Conservation (phyloP, 2,888 invertebrate species). For the Erebia aethiops region DNA sequence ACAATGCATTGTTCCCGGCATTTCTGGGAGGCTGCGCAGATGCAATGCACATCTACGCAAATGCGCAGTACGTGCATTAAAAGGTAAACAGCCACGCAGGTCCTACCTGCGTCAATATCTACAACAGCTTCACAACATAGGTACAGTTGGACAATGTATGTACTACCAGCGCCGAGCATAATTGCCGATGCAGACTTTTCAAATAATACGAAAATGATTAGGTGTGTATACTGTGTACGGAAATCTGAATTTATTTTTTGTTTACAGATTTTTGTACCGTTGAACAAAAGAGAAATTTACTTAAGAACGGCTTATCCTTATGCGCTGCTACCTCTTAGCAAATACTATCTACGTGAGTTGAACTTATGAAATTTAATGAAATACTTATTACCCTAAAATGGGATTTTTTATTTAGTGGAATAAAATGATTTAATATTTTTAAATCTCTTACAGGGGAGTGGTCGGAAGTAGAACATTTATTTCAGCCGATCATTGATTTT, state of each 20-base stretch:
- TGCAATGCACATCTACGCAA: not conserved
- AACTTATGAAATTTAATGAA: not conserved
- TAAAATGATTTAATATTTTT: not conserved
- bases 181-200: too few species aligned
- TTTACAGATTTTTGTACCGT: not conserved
- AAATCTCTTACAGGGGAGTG: slow-evolving; percentile 17
- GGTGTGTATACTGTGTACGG: not conserved
- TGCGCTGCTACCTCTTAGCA: slow-evolving; percentile 5
- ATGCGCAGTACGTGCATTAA: not conserved
- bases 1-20: not conserved
- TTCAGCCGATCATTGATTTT: slow-evolving; percentile 3
- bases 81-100: not conserved
- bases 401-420: too few species aligned
- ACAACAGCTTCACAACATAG: too few species aligned
- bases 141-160: too few species aligned
- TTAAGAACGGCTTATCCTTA: not conserved
- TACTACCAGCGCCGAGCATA: too few species aligned
- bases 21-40: not conserved
- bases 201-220: too few species aligned
- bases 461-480: slow-evolving; percentile 11
- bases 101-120: not conserved
- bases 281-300: slow-evolving; percentile 10
- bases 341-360: slow-evolving; percentile 15
- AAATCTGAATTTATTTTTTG: not conserved
- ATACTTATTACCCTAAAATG: too few species aligned